Percentiles rank a stretch among this genome's conserved stretches.
Evolutionary conservation across 2,888 invertebrate genomes (phyloP).

Genomic region (Magallana nippona): DNA sequence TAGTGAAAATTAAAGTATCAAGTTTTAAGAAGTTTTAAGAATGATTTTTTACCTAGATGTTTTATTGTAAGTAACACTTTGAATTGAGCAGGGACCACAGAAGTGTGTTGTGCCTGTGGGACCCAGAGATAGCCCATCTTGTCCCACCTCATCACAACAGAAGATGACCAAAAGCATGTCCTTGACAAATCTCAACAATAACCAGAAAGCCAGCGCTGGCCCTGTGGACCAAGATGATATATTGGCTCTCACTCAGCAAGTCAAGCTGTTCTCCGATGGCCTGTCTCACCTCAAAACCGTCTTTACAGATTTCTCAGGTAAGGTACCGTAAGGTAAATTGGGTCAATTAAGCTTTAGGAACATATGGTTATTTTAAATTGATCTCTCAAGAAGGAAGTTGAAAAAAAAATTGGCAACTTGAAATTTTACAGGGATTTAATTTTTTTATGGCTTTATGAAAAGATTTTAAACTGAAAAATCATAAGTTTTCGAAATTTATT

Average conservation of each 20-base stretch:
- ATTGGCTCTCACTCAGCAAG: slow-evolving; percentile 81
- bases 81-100: slow-evolving; percentile 9
- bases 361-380: no score
- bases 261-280: slow-evolving; percentile 81
- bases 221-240: slow-evolving; percentile 81
- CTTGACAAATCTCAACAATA: slow-evolving; percentile 77
- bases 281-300: slow-evolving; percentile 80
- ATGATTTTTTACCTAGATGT: neutral
- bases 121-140: neutral
- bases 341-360: no score
- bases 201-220: slow-evolving; percentile 59
- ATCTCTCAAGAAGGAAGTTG: no score
- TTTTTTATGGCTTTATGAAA: no score
- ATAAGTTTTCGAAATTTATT: no score
- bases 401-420: no score
- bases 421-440: no score
- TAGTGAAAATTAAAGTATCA: neutral
- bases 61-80: neutral
- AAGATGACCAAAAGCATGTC: slow-evolving; percentile 62
- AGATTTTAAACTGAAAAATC: no score
- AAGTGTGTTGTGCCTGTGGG: neutral
- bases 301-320: slow-evolving; percentile 79
- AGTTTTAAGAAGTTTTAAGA: neutral
- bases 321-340: neutral
- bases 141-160: slow-evolving; percentile 36